phyloP scores from a whole-genome alignment of 2,888 invertebrate genomes.

The Malthinus seriepunctatus region DNA sequence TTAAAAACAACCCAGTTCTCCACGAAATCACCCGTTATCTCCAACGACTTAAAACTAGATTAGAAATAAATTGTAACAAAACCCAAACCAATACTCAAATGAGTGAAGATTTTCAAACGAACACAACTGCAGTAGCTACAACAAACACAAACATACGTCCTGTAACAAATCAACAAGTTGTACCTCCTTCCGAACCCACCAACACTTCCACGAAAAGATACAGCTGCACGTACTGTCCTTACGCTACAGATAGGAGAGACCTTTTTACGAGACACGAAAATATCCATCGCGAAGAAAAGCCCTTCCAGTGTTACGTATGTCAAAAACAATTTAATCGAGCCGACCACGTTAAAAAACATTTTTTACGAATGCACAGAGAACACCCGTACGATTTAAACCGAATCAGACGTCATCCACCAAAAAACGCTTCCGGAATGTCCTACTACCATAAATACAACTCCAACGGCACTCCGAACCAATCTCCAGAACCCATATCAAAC shows the following conservation, averaged over 20 bases:
- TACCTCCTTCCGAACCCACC: slow-evolving; percentile 15
- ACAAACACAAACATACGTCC: slow-evolving; percentile 20
- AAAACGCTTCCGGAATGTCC: slow-evolving; percentile 61
- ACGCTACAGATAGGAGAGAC: slow-evolving; percentile 89
- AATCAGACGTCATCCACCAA: slow-evolving; percentile 69
- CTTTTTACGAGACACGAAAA: slow-evolving; percentile 91
- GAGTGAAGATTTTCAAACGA: slow-evolving; percentile 42
- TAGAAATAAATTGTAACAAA: slow-evolving; percentile 56
- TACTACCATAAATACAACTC: slow-evolving; percentile 55
- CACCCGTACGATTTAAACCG: slow-evolving; percentile 84
- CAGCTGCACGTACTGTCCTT: slow-evolving; percentile 85
- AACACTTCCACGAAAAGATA: slow-evolving; percentile 65
- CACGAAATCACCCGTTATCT: slow-evolving; percentile 75
- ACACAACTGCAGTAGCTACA: slow-evolving; percentile 12
- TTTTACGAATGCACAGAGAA: slow-evolving; percentile 88
- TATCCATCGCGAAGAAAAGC: slow-evolving; percentile 91
- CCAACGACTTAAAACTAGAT: slow-evolving; percentile 68
- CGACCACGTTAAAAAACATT: slow-evolving; percentile 94
- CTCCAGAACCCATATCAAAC: slow-evolving; percentile 39
- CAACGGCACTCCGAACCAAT: slow-evolving; percentile 31
- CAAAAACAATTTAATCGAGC: slow-evolving; percentile 92
- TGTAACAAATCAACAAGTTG: slow-evolving; percentile 17
- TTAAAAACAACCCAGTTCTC: slow-evolving; percentile 73
- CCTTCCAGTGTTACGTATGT: slow-evolving; percentile 91
- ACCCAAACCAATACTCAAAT: slow-evolving; percentile 40